These are phyloP conservation scores for Phaenicophaeus curvirostris DNA, from an alignment of 2,797 vertebrate species.

Conservation along the genomic window DNA sequence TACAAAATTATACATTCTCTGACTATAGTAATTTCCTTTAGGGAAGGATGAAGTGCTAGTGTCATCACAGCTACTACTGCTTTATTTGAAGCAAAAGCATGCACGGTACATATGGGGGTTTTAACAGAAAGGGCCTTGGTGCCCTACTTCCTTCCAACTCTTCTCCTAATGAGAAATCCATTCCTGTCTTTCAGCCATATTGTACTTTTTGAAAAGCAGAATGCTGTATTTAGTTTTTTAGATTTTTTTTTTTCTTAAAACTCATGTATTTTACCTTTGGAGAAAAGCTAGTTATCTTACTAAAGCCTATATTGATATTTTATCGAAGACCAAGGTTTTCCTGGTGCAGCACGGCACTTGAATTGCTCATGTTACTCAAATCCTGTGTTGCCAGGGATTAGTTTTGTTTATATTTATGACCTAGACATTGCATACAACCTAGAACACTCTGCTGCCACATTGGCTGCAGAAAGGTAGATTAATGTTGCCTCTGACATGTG, in stretches of 20 bases:
- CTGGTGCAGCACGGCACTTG: not conserved
- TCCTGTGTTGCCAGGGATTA: not conserved
- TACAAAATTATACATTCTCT: not conserved
- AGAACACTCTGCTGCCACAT: not conserved
- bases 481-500: not conserved
- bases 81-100: not conserved
- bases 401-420: not conserved
- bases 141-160: not conserved
- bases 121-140: not conserved
- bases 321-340: not conserved
- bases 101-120: not conserved
- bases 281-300: not conserved
- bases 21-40: not conserved
- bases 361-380: not conserved
- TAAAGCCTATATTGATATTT: not conserved
- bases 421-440: not conserved
- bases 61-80: not conserved
- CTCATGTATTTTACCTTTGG: not conserved
- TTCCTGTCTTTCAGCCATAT: not conserved
- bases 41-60: not conserved
- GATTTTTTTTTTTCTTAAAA: not conserved
- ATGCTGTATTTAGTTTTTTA: not conserved
- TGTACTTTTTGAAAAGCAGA: not conserved
- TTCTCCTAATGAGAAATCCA: not conserved
- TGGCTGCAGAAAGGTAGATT: not conserved